Conservation (phyloP, 2,888 invertebrate species). For the Apantesis nais region DNA sequence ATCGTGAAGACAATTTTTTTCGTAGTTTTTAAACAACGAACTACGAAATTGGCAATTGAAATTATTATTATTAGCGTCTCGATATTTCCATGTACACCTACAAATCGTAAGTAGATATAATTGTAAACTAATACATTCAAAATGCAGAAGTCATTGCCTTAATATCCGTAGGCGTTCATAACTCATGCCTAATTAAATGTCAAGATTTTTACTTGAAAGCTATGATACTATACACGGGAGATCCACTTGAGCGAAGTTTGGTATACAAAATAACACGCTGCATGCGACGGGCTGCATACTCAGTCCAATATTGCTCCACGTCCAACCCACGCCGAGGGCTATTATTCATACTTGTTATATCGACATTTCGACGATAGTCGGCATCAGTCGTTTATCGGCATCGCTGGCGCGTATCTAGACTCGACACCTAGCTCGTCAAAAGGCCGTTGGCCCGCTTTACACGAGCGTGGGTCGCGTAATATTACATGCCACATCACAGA, state of each 20-base stretch:
- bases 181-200: slow-evolving; percentile 79
- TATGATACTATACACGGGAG: slow-evolving; percentile 50
- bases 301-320: slow-evolving; percentile 29
- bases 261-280: slow-evolving; percentile 54
- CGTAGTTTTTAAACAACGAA: no score
- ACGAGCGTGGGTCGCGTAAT: slow-evolving; percentile 72
- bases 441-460: slow-evolving; percentile 76
- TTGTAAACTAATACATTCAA: slow-evolving; percentile 73
- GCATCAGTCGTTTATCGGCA: slow-evolving; percentile 56
- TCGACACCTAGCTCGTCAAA: slow-evolving; percentile 61
- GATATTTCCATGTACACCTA: slow-evolving; percentile 21
- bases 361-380: slow-evolving; percentile 51
- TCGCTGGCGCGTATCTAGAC: slow-evolving; percentile 58
- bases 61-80: slow-evolving; percentile 41
- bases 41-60: neutral
- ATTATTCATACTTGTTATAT: slow-evolving; percentile 61
- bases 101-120: slow-evolving; percentile 51
- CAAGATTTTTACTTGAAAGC: slow-evolving; percentile 73
- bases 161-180: slow-evolving; percentile 73
- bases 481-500: slow-evolving; percentile 64
- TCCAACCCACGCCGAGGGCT: slow-evolving; percentile 50
- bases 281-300: slow-evolving; percentile 45
- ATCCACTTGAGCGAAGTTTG: slow-evolving; percentile 47
- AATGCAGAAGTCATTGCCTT: slow-evolving; percentile 76
- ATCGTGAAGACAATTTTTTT: slow-evolving; percentile 24